Conservation (phyloP, 2,888 invertebrate species). For the Tachina grossa region DNA sequence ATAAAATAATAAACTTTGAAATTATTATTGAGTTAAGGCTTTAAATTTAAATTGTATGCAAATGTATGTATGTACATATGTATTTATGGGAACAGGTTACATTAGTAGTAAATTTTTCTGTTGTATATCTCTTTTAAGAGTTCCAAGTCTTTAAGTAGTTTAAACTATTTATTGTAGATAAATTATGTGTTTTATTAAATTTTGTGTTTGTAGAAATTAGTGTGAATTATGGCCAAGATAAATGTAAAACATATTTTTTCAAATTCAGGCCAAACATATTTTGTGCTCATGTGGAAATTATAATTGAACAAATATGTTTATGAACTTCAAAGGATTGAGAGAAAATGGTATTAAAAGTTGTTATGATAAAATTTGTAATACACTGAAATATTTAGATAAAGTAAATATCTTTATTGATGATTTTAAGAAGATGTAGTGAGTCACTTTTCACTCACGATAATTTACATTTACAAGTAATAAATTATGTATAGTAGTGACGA, state of each 20-base stretch:
- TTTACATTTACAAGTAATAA: too few relatives aligned
- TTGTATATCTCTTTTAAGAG: slow-evolving; percentile 1
- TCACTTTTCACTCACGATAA: too few relatives aligned
- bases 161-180: slow-evolving; percentile 15
- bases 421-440: too few relatives aligned
- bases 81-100: slow-evolving; percentile 28
- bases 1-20: slow-evolving; percentile 49
- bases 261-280: not conserved
- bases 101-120: not conserved
- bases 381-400: too few relatives aligned
- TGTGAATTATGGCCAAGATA: slow-evolving; percentile 20
- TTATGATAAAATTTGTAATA: too few relatives aligned
- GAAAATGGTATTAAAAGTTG: not conserved
- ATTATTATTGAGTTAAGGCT: slow-evolving; percentile 22
- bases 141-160: slow-evolving; percentile 23
- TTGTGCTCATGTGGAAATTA: not conserved
- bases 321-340: not conserved
- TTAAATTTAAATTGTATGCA: not conserved
- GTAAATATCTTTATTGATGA: too few relatives aligned
- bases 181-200: slow-evolving; percentile 36
- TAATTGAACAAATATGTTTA: not conserved
- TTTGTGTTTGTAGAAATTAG: not conserved
- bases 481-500: too few relatives aligned
- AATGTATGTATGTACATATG: too few relatives aligned
- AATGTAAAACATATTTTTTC: not conserved